Evolutionary conservation across 1,140 invertebrate genomes (phyloP).

Genomic region (Sitobion miscanthi): DNA sequence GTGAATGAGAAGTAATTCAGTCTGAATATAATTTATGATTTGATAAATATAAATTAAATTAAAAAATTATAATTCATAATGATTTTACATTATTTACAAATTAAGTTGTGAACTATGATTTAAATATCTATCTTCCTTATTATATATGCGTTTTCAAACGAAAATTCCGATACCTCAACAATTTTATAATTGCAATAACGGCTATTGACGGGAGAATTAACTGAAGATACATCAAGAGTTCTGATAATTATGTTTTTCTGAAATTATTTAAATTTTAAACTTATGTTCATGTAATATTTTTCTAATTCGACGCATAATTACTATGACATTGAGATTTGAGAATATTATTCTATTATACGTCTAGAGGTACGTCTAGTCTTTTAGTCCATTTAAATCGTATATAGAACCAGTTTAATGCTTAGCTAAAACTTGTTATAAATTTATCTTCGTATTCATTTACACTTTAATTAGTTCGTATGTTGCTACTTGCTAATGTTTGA

Average conservation of each 20-base stretch:
- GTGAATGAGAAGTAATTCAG: too few relatives aligned
- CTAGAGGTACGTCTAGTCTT: not conserved
- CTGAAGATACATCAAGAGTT: not conserved
- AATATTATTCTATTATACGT: not conserved
- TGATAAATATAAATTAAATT: too few relatives aligned
- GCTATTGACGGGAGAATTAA: not conserved
- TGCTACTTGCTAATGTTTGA: not conserved
- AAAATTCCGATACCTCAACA: not conserved
- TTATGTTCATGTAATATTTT: not conserved
- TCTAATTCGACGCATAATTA: not conserved
- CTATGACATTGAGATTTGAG: not conserved
- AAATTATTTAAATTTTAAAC: not conserved
- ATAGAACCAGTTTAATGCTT: not conserved
- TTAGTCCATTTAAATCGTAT: not conserved
- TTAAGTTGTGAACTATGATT: not conserved
- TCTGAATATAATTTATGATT: too few relatives aligned
- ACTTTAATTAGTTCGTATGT: not conserved
- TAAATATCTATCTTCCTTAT: not conserved
- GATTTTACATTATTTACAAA: not conserved
- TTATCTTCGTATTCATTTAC: not conserved
- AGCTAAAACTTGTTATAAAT: not conserved
- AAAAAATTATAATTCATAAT: not conserved
- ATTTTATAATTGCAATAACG: not conserved
- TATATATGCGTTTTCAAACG: not conserved
- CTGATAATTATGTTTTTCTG: not conserved